Base-by-base conservation (phyloP, 2,113 vertebrate genomes). In the Setophaga kirtlandii region DNA sequence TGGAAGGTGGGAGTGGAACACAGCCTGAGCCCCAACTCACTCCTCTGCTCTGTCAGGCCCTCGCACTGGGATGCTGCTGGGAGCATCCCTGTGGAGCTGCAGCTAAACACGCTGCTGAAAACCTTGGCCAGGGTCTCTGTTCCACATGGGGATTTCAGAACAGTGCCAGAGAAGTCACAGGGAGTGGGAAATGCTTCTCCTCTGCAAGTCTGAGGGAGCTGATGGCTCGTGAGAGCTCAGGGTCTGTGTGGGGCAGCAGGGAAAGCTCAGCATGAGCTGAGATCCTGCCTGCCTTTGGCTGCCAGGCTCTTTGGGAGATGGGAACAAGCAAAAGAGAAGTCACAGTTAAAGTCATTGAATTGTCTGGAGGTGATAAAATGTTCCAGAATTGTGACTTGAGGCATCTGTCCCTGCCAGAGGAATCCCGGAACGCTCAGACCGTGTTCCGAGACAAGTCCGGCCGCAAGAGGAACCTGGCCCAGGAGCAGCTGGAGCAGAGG, bases 391-490 rank as follows among this genome's bases (percentile, higher is more conserved):
- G 15, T 90, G 90, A 87, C 59, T 16, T 4, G 30, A 58, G 39
- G 10, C 12, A 1, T 74, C 31, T 92, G 27, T 33, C 69, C 49
- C 6, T 12, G 37, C 2, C 96, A 99, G 99, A 98, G 96, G 98
- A 98, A 59, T 99, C 99, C 33, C 97, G 97, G 8, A 96, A 98
- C 33, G 97, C 98, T 1, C 93, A 99, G 97, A 99, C 99, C 0
- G 81, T 99, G 55, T 99, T 99, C 97, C 98, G 99, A 94, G 99
- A 99, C 97, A 99, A 99, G 92, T 98, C 94, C 0, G 99, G 99
- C 47, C 99, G 98, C 93, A 99, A 87, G 92, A 98, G 99, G 60
- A 98, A 99, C 97, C 96, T 99, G 30, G 98, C 98, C 6, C 94
- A 97, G 31, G 99, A 99, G 94, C 98, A 98, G 81, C 98, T 98